Evolutionary conservation across 2,888 invertebrate genomes (phyloP), one percentile per base, ranked within the genome.

Genomic region (Netelia virgata): DNA sequence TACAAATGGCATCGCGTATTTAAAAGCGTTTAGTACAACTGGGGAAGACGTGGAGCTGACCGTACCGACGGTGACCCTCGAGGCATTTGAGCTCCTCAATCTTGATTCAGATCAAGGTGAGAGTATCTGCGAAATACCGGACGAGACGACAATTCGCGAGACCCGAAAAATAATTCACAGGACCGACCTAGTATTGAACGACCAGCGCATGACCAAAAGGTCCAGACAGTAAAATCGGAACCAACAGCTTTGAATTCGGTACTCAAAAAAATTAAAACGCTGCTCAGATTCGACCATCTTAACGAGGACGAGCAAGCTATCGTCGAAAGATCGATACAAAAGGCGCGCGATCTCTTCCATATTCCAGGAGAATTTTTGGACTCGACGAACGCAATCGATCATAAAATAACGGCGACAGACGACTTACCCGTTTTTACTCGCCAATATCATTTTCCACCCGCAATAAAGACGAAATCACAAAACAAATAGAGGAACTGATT

Each of bases 381-480:
- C 8, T 73, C 73, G 14, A 80, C 72, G 0, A 23, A 73, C 5
- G 66, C 57, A n/a, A 66, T 73, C 18, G 69, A 61, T n/a, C 77
- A 77, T 47, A 28, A 50, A 61, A 77, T 77, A 3, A 8, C 11
- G 1, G 53, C 64, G 8, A 82, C 75, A 0, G 81, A 82, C 18
- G 75, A 75, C 10, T 64, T 64, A 28, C 75, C 81, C 0, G 75
- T 75, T 0, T 70, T 55, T 20, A 61, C 69, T n/a, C 36, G 68
- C 0, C 74, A 80, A 53, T 80, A 80, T 18, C 68, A 74, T 0
- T 66, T 68, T 41, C 73, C 80, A 0, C 73, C 73, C 0, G 73
- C 66, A 5, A 68, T 68, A 69, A 81, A 23, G 81, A 81, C 23
- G 81, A 74, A 50, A 63, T 81, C 3, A 81, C 55, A 10, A 81